phyloP scores from a whole-genome alignment of 2,113 vertebrate genomes.

The Raja brachyura region DNA sequence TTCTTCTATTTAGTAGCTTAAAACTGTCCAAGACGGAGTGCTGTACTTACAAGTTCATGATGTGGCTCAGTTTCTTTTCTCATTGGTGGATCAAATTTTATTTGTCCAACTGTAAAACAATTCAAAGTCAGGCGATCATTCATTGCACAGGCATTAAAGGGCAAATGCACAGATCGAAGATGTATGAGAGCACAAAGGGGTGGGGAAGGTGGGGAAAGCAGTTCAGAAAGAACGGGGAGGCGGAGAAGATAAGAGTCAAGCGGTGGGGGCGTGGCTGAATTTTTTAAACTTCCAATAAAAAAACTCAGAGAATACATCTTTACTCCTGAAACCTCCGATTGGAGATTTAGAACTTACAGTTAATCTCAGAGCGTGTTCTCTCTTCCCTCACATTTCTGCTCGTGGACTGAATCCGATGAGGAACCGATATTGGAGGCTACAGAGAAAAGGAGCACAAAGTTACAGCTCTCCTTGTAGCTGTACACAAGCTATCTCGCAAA shows the following conservation, averaged over 20 bases:
- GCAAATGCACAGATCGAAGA: background rate
- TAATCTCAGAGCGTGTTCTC: constrained; percentile 94
- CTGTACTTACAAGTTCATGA: constrained; percentile 83
- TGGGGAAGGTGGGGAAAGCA: too few species aligned
- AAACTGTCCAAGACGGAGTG: background rate
- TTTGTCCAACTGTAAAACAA: constrained; percentile 74
- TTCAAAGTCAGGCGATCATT: background rate
- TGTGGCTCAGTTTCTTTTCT: constrained; percentile 93
- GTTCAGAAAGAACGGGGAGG: too few species aligned
- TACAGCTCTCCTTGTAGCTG: background rate
- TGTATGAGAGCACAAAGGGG: background rate
- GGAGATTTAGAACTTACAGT: constrained; percentile 69
- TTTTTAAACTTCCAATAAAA: background rate
- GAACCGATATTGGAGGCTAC: constrained; percentile 85
- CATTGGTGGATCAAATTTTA: constrained; percentile 90
- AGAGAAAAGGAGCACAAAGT: constrained; percentile 39
- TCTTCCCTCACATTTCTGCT: constrained; percentile 90
- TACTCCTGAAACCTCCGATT: background rate
- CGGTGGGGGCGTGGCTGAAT: too few species aligned
- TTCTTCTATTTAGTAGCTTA: background rate
- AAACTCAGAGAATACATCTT: background rate
- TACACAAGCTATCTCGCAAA: background rate
- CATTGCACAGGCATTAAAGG: background rate
- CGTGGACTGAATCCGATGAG: constrained; percentile 90
- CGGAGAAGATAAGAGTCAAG: too few species aligned